These are phyloP conservation scores for Kryphioiulus occultus DNA, from an alignment of 2,888 invertebrate genomes.

Conservation along the genomic window DNA sequence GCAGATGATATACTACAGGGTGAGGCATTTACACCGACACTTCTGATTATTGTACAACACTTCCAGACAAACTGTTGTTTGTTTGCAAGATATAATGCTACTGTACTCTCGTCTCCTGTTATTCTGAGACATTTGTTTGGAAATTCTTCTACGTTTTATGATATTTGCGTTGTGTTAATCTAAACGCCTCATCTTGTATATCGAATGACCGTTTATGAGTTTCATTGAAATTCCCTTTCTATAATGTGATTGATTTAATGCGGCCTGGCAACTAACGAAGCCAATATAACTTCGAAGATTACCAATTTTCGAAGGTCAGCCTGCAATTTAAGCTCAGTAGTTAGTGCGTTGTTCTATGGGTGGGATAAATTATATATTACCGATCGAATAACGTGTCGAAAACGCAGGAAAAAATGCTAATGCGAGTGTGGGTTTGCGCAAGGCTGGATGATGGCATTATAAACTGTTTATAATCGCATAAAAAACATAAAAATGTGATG, in stretches of 20 bases:
- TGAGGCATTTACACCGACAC: too few species aligned
- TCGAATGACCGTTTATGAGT: background rate
- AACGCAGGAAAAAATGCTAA: background rate
- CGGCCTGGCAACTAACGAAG: background rate
- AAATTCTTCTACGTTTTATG: too few species aligned
- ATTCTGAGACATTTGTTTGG: too few species aligned
- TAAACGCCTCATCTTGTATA: too few species aligned
- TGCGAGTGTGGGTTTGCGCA: background rate
- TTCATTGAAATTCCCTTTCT: background rate
- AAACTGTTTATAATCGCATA: background rate
- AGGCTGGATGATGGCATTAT: background rate
- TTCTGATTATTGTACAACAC: too few species aligned
- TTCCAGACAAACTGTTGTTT: too few species aligned
- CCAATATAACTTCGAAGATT: background rate
- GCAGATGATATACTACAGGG: too few species aligned
- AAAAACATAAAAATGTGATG: background rate
- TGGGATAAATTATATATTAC: background rate
- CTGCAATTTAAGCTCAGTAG: too few species aligned
- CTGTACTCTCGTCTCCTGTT: too few species aligned
- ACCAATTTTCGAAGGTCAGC: background rate
- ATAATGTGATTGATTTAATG: background rate
- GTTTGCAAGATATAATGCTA: too few species aligned
- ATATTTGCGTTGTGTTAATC: too few species aligned
- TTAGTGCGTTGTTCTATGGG: background rate
- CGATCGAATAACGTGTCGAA: background rate